Base-by-base conservation (phyloP, 2,113 vertebrate species). In the Ochotona curzoniae region DNA sequence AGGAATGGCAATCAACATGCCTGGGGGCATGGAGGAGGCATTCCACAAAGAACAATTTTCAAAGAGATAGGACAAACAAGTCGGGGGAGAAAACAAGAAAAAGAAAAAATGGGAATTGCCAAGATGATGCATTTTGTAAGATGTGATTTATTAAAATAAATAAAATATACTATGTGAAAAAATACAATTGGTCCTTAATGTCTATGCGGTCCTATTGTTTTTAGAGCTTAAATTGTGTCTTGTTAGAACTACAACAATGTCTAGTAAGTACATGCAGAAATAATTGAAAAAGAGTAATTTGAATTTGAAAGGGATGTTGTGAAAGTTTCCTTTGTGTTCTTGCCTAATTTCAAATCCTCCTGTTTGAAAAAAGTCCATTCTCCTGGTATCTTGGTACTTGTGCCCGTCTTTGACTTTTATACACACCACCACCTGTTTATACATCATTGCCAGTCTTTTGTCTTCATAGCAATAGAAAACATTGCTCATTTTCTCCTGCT, bases 1-100 rank as follows among this genome's bases (percentile, higher is more conserved):
- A 47, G 28, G 51, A 30, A 18, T 8, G 51, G 49, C 20, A 86
- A 69, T 12, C 20, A 18, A 7, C 13, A 21, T 63, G 38, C 60
- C 28, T 17, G 32, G 38, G 11, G 70, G 20, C 10, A 26, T 76
- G 8, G 8, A 1, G 51, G 26, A 76, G 35, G 4, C 20, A 17
- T 7, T 69, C 38, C 26, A n/a, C 51, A 28, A 76, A 60, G 4
- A 35, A 67, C 74, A 78, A 18, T 32, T 25, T 75, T 13, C 30
- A 26, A 12, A n/a, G 47, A 23, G 15, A 61, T 7, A 32, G 25
- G 12, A 12, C 63, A 64, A 69, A 18, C 61, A 20, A 76, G 30
- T 38, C 28, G 17, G 44, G 9, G 38, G 7, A 17, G 0, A 1
- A 14, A 57, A 57, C 14, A n/a, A 0, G 30, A 74, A 23, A 15